Base-by-base conservation (phyloP, 2,888 invertebrate species). In the Chaitophorus viminalis region DNA sequence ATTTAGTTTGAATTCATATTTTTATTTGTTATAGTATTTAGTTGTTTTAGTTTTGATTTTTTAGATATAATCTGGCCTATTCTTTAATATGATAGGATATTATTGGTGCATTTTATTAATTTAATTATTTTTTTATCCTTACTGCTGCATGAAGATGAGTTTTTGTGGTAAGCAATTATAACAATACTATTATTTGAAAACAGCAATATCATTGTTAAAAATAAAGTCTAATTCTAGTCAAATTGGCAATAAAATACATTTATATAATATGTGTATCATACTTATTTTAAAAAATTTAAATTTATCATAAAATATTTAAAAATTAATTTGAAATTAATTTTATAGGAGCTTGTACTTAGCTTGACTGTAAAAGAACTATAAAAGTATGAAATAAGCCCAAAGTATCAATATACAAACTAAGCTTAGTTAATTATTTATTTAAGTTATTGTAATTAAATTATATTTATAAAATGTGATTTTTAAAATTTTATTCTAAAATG, bases 81-180 rank as follows among this genome's bases (percentile, higher is more conserved):
- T 81, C 74, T 39, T 87, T 79, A 87, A 79, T 81, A 79, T 75
- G 60, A 81, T 87, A 60, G 74, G 31, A 60, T 65, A 65, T 72
- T 60, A 79, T 74, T 81, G 79, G 60, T 87, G 87, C 87, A 87
- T 87, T 79, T 87, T 60, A 87, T 81, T 74, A 65, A 79, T 79
- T 79, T 31, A 87, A 74, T 87, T 36, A 85, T 60, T 65, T 86
- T 75, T 78, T 87, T 86, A 86, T 74, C n/a, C 8, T 86, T 72
- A 79, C 39, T 87, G 87, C 87, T 87, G 79, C 79, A 87, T 87
- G 81, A 87, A 87, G 87, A 87, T 72, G 82, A 79, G 21, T 89
- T 74, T 84, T 88, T 84, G 76, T 89, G 78, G 85, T 82, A 76
- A 82, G 82, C 89, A 76, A 77, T 70, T 82, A 82, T 46, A 86